phyloP scores from a whole-genome alignment of 1,140 invertebrate genomes.

The Penaeus japonicus region DNA sequence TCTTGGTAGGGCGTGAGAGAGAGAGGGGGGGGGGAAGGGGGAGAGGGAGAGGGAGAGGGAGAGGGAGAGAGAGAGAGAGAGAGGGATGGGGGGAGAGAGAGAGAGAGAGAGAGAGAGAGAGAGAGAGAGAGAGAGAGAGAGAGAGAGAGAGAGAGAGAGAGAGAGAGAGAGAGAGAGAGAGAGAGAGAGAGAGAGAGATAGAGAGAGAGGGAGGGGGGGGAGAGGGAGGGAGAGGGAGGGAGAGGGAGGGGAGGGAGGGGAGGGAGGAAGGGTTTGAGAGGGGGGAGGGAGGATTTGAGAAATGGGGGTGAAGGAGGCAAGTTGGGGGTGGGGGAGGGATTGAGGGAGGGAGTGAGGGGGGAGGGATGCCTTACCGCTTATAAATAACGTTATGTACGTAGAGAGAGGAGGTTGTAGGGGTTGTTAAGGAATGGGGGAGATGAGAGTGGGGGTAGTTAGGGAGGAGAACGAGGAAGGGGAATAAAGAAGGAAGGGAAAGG shows the following conservation, averaged over 20 bases:
- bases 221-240: not conserved
- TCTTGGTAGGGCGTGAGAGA: constrained; percentile 14
- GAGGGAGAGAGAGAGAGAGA: not conserved
- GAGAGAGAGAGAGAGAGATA: not conserved
- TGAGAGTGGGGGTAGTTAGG: too few relatives aligned
- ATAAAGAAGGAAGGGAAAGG: too few relatives aligned
- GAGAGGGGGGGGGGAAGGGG: not conserved
- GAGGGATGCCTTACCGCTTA: too few relatives aligned
- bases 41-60: not conserved
- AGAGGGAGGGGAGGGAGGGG: not conserved
- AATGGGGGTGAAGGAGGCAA: not conserved
- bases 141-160: not conserved
- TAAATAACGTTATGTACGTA: not conserved
- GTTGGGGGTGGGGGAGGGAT: not conserved
- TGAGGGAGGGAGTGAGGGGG: too few relatives aligned
- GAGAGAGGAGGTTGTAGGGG: not conserved
- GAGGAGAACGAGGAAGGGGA: too few relatives aligned
- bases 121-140: not conserved
- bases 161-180: not conserved
- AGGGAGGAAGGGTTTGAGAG: not conserved
- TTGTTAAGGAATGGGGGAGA: too few relatives aligned
- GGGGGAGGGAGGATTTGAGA: not conserved
- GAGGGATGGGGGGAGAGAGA: not conserved
- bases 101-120: not conserved
- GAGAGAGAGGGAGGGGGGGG: not conserved